Base-by-base conservation (phyloP, 53 echinoderm and acorn worm species). In the Luidia sarsii region DNA sequence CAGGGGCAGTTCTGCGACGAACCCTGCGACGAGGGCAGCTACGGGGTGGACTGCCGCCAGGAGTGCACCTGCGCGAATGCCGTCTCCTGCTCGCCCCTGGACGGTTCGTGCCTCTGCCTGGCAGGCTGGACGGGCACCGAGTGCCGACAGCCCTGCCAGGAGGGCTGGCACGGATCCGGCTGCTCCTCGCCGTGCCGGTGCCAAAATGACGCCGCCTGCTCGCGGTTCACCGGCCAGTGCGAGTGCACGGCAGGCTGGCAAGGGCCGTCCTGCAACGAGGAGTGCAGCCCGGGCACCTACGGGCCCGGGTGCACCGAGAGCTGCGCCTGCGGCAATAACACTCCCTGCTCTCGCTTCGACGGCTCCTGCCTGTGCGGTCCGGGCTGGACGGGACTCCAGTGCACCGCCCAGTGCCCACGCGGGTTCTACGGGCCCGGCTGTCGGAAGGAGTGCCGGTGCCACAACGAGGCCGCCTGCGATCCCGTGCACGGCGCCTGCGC, bases 241-340 rank as follows among this genome's bases (percentile, higher is more conserved):
- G 53, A 33, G 15, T 96, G 97, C 41, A 33, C 75, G 32, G 64
- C 90, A 32, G 97, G 97, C 6, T 96, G 97, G 97, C 46, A 57
- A 45, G 93, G 97, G 1, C 65, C 72, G 28, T 50, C 65, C 38
- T 96, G 97, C 52, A 39, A 88, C 3, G 14, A 39, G 18, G 61
- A 45, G 20, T 96, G 97, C 52, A 27, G 39, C 1, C 69, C 70
- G 4, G 93, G 88, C 3, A 80, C 33, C 6, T 96, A 79, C 79
- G 97, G 93, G 0, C 64, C 80, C 19, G 66, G 86, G 18, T 96
- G 97, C 50, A 63, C 46, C 16, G 69, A 80, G 21, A 32, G 30
- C 10, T 96, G 97, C 37, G 46, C 68, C 30, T 96, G 95, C 80
- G 52, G 30, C 4, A 81, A 92, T 60, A 79, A 79, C 11, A 83